A percentile compares a stretch with the other conserved stretches of the same genome.
These are phyloP conservation scores for Dendroctonus ponderosae DNA, from an alignment of 1,140 invertebrate species.

Conservation along the genomic window DNA sequence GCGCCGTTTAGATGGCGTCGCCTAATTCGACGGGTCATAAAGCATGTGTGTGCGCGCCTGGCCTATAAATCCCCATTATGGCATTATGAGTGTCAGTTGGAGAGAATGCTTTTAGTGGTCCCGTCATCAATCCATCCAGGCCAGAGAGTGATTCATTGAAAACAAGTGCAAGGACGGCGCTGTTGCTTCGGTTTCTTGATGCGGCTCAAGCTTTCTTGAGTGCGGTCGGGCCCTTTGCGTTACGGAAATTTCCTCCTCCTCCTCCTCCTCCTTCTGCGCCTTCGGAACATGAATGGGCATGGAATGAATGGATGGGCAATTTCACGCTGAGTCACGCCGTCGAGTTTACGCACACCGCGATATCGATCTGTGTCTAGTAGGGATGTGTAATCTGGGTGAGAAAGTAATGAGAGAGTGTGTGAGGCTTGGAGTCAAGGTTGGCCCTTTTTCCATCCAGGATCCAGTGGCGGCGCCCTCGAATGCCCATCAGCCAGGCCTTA, in stretches of 20 bases:
- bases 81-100: not conserved
- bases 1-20: not conserved
- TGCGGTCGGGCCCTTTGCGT: too few relatives aligned
- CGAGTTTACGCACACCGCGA: slow-evolving; percentile 11
- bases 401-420: not conserved
- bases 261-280: too few relatives aligned
- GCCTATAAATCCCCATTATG: slow-evolving; percentile 12
- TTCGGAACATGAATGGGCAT: slow-evolving; percentile 1
- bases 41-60: not conserved
- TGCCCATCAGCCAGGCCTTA: not conserved
- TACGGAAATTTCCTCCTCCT: too few relatives aligned
- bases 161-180: not conserved
- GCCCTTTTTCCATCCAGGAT: not conserved
- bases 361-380: slow-evolving; percentile 10
- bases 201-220: slow-evolving; percentile 6
- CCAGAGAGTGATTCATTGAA: slow-evolving; percentile 8
- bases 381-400: slow-evolving; percentile 7
- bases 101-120: slow-evolving; percentile 11
- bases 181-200: too few relatives aligned
- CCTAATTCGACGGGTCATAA: slow-evolving; percentile 3
- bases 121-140: slow-evolving; percentile 1
- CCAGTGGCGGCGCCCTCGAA: not conserved
- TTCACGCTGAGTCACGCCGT: slow-evolving; percentile 11
- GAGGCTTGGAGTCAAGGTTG: not conserved
- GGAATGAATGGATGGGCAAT: slow-evolving; percentile 9